Base-by-base conservation (phyloP, 2,113 vertebrate species). In the Trogon melanurus region DNA sequence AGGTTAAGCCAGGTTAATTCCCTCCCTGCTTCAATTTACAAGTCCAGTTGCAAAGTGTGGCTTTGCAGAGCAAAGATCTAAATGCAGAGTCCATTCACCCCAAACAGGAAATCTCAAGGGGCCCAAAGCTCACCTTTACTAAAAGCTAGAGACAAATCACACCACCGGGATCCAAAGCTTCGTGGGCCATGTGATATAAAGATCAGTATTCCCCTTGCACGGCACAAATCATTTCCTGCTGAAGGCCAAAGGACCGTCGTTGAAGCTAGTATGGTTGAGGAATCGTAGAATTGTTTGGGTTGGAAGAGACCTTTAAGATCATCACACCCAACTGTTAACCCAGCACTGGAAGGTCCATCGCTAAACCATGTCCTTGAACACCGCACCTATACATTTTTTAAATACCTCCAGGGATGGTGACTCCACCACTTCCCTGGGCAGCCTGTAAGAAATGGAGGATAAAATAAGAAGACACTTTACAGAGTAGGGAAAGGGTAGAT, bases 1-100 rank as follows among this genome's bases (percentile, higher is more conserved):
- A 88, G 87, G 66, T 85, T 94, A 96, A 96, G 57, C 62, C 83
- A 85, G 81, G 87, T 74, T 96, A 95, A 94, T 88, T 95, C 87
- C 85, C 87, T 73, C 48, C 51, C 60, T 78, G 4, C 44, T 94
- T 95, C 84, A 90, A 95, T 78, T 85, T 93, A 81, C 41, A 88
- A 96, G 94, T 85, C 88, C 93, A 96, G 80, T 71, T 96, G 95
- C 92, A 96, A 83, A 2, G 0, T 0, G 11, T 53, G 72, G 44
- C 73, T 96, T 89, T 86, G 85, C 71, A 87, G 88, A 69, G 88
- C 96, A 97, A 87, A 86, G 66, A 93, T 48, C 41, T 86, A 93
- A 89, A 58, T 50, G 36, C 45, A 64, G 64, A 75, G 14, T 47
- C 32, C 61, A 7, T 41, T 89, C 64, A 82, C 90, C 29, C 44